Evolutionary conservation across 2,888 invertebrate genomes (phyloP).

Genomic region (Exephanes ischioxanthus): DNA sequence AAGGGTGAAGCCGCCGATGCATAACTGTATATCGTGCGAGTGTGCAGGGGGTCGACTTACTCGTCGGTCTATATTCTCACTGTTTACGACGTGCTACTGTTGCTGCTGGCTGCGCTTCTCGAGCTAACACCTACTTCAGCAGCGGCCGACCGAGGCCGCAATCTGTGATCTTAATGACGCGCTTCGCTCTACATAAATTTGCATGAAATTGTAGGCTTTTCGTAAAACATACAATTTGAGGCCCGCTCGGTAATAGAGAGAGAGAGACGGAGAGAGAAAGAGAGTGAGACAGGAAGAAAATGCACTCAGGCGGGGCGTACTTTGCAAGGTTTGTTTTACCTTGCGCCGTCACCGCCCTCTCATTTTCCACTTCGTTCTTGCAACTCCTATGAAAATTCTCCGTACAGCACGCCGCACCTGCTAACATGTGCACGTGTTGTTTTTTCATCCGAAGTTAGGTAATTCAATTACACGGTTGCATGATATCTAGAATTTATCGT

Average conservation of each 20-base stretch:
- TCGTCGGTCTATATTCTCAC: slow-evolving; percentile 19
- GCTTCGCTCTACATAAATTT: slow-evolving; percentile 81
- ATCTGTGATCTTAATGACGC: slow-evolving; percentile 82
- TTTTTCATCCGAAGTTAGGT: neutral
- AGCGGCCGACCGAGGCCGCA: slow-evolving; percentile 57
- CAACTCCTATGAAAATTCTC: slow-evolving; percentile 25
- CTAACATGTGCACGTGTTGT: neutral
- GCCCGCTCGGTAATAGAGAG: slow-evolving; percentile 74
- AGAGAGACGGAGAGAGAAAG: slow-evolving; percentile 68
- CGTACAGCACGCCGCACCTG: neutral
- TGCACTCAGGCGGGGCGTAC: slow-evolving; percentile 58
- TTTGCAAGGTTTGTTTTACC: slow-evolving; percentile 71
- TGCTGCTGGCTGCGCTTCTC: slow-evolving; percentile 42
- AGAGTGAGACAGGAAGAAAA: slow-evolving; percentile 68
- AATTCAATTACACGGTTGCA: slow-evolving; percentile 36
- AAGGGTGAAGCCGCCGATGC: slow-evolving; percentile 11
- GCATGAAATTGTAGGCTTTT: slow-evolving; percentile 83
- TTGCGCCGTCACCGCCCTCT: slow-evolving; percentile 63
- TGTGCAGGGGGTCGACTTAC: slow-evolving; percentile 3
- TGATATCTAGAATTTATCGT: neutral
- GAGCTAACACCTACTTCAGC: slow-evolving; percentile 46
- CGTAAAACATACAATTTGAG: slow-evolving; percentile 79
- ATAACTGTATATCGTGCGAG: neutral
- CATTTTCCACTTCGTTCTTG: slow-evolving; percentile 44
- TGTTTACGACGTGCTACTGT: slow-evolving; percentile 51